Conservation (phyloP, 2,797 vertebrate species). For the Anguilla megastoma region DNA sequence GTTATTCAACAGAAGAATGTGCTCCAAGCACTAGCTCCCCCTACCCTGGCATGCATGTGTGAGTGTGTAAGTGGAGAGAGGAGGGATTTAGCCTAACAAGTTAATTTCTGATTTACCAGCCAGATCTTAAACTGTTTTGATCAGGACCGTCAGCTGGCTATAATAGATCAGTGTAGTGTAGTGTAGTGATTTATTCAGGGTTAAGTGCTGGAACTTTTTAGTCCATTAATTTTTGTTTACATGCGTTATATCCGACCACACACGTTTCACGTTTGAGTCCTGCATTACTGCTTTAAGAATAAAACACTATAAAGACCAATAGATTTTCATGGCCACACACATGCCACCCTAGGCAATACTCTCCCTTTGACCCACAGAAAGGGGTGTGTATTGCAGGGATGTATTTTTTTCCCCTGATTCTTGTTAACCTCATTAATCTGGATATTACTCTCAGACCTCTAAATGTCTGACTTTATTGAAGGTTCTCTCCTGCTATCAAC, state of each 20-base stretch:
- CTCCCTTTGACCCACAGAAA: background rate
- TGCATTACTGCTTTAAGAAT: background rate
- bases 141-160: background rate
- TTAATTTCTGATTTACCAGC: background rate
- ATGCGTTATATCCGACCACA: background rate
- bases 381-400: background rate
- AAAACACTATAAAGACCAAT: background rate
- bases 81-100: background rate
- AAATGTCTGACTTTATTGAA: too few relatives aligned
- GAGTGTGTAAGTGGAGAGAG: background rate
- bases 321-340: background rate
- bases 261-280: background rate
- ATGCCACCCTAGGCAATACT: background rate
- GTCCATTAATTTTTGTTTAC: background rate
- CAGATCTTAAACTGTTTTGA: background rate
- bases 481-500: too few relatives aligned
- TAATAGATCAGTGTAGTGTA: background rate
- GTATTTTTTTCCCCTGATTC: background rate
- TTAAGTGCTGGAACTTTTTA: background rate
- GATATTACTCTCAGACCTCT: too few relatives aligned
- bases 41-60: background rate
- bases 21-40: background rate
- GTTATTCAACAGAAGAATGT: conserved; percentile 6
- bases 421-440: background rate
- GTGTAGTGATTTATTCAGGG: background rate